A percentile compares a stretch with the other conserved stretches of the same genome.
Evolutionary conservation across 2,797 vertebrate species (phyloP).

Genomic region (Hemibagrus guttatus): DNA sequence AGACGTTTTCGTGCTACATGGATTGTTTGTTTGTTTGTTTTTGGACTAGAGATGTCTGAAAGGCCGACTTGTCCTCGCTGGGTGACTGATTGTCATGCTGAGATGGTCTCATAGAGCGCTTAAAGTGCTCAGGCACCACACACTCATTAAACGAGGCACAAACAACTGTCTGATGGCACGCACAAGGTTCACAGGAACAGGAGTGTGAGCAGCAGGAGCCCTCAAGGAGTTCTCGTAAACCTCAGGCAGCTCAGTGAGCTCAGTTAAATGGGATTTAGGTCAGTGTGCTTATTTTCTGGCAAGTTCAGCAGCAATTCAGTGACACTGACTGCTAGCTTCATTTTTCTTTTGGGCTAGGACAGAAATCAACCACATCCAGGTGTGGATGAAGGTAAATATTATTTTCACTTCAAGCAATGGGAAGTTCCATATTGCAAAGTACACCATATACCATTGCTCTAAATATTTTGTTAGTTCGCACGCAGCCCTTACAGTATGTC

Average conservation of each 20-base stretch:
- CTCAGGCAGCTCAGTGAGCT: constrained; percentile 2
- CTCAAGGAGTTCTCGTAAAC: constrained; percentile 25
- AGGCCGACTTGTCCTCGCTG: constrained; percentile 63
- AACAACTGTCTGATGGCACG: constrained; percentile 72
- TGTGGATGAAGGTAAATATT: constrained; percentile 14
- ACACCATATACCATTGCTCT: neutral
- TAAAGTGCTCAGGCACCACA: constrained; percentile 61
- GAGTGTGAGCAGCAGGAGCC: constrained; percentile 45
- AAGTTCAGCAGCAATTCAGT: neutral
- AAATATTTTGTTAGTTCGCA: constrained; percentile 28
- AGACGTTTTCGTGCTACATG: constrained; percentile 44
- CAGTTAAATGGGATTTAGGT: constrained; percentile 12
- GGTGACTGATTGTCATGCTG: constrained; percentile 64
- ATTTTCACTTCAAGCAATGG: constrained; percentile 20
- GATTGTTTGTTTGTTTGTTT: constrained; percentile 53
- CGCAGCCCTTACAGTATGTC: constrained; percentile 54
- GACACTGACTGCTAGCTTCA: neutral
- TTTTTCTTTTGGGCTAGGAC: constrained; percentile 8
- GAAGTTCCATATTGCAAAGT: neutral
- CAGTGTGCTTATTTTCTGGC: neutral
- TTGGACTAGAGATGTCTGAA: constrained; percentile 45
- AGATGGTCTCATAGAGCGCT: constrained; percentile 58
- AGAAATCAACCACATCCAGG: constrained; percentile 8
- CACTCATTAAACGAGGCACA: constrained; percentile 54
- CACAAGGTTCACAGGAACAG: constrained; percentile 61